Percentiles rank a stretch among this genome's conserved stretches.
Conservation (phyloP, 2,113 vertebrate genomes). For the Brachionichthys hirsutus region DNA sequence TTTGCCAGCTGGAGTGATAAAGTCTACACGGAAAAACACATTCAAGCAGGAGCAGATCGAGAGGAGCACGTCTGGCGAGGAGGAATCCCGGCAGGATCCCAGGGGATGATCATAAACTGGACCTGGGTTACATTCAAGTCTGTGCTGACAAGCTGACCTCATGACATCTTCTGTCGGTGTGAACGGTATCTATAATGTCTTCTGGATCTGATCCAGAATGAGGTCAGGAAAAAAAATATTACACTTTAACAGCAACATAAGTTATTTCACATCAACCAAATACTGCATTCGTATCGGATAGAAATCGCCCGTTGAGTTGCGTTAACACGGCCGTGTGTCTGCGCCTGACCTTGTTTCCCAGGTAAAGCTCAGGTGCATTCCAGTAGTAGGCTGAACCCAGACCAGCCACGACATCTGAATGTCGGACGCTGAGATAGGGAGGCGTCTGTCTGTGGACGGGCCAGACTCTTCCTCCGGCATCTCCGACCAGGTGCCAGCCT, state of each 20-base stretch:
- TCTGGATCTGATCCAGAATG: too few species aligned
- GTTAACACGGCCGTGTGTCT: neutral
- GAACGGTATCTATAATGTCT: too few species aligned
- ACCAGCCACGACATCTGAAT: slow-evolving; percentile 49
- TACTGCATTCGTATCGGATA: too few species aligned
- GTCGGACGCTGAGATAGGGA: slow-evolving; percentile 58
- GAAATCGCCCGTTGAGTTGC: too few species aligned
- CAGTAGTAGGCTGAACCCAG: slow-evolving; percentile 71
- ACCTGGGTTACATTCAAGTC: neutral
- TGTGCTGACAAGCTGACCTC: too few species aligned
- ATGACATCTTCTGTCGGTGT: too few species aligned
- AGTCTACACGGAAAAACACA: slow-evolving; percentile 46
- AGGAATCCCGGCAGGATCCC: slow-evolving; percentile 36
- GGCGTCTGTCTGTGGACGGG: slow-evolving; percentile 61
- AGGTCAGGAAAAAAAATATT: too few species aligned
- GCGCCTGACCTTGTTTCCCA: slow-evolving; percentile 67
- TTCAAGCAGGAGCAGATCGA: slow-evolving; percentile 46
- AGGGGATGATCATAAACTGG: neutral
- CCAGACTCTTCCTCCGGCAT: slow-evolving; percentile 58
- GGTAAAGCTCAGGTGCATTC: slow-evolving; percentile 61
- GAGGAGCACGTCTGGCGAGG: slow-evolving; percentile 27
- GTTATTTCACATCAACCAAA: too few species aligned
- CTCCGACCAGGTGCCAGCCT: slow-evolving; percentile 68
- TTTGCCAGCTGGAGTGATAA: slow-evolving; percentile 69
- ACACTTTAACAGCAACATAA: too few species aligned